Evolutionary conservation across 2,797 vertebrate genomes (phyloP).

Genomic region (Pagetopsis macropterus): DNA sequence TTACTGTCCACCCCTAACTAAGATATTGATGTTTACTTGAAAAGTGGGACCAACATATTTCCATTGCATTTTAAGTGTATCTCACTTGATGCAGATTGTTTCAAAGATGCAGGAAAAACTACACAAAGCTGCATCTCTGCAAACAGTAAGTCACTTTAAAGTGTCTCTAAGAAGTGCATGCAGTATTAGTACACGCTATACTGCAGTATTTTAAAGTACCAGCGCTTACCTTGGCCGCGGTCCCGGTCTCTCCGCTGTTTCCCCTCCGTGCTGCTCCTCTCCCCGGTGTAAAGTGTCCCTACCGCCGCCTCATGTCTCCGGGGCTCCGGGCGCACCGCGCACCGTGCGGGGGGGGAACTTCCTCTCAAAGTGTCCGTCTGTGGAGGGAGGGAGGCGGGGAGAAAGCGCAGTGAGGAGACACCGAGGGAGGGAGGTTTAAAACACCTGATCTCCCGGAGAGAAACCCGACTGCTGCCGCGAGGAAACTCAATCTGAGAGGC

Average conservation of each 20-base stretch:
- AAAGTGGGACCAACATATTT: no score
- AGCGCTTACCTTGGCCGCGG: conserved; percentile 52
- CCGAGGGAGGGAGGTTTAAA: not conserved
- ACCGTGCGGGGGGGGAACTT: conserved; percentile 39
- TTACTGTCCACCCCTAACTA: no score
- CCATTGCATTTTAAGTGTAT: no score
- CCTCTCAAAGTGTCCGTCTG: conserved; percentile 42
- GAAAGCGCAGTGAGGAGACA: not conserved
- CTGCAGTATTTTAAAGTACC: not conserved
- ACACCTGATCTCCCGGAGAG: conserved; percentile 58
- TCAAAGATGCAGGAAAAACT: no score
- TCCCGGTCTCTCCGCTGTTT: conserved; percentile 10
- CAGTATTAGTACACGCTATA: accelerated
- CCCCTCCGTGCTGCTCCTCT: not conserved
- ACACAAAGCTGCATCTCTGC: not conserved
- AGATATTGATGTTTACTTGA: no score
- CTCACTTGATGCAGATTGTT: no score
- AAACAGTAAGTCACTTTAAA: not conserved
- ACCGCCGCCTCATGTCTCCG: conserved; percentile 40
- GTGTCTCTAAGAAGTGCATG: not conserved
- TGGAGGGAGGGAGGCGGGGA: not conserved
- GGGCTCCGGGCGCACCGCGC: conserved; percentile 30
- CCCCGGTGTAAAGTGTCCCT: not conserved
- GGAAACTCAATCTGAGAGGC: conserved; percentile 56
- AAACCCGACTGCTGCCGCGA: conserved; percentile 52